Evolutionary conservation across 1,140 invertebrate species (phyloP).

Genomic region (Ruditapes philippinarum): DNA sequence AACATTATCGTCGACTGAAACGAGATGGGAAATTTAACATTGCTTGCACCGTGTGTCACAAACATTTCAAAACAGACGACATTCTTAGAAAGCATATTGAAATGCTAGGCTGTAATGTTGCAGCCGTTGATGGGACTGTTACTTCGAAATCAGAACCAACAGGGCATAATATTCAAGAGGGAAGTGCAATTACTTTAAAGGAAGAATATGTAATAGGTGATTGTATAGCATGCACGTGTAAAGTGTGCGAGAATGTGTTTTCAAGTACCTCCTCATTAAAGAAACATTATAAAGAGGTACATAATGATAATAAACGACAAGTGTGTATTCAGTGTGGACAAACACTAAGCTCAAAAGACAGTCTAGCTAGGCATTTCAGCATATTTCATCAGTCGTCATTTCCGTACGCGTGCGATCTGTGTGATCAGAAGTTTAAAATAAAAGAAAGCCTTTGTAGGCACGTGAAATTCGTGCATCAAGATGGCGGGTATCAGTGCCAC

Average conservation of each 20-base stretch:
- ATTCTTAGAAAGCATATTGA: slow-evolving; percentile 41
- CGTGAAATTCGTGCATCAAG: slow-evolving; percentile 57
- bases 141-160: too few species aligned
- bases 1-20: slow-evolving; percentile 53
- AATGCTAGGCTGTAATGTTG: slow-evolving; percentile 44
- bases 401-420: slow-evolving; percentile 42
- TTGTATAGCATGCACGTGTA: slow-evolving; percentile 46
- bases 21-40: slow-evolving; percentile 48
- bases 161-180: background rate
- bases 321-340: slow-evolving; percentile 56
- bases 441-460: slow-evolving; percentile 58
- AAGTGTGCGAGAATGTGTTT: slow-evolving; percentile 39
- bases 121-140: background rate
- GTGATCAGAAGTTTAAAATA: slow-evolving; percentile 53
- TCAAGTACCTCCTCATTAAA: background rate
- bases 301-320: slow-evolving; percentile 58
- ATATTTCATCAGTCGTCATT: slow-evolving; percentile 57
- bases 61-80: slow-evolving; percentile 57
- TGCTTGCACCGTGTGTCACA: slow-evolving; percentile 58
- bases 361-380: slow-evolving; percentile 56
- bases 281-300: slow-evolving; percentile 33
- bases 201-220: background rate
- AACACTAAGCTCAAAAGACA: slow-evolving; percentile 63
- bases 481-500: slow-evolving; percentile 39
- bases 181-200: background rate